Evolutionary conservation across 1,140 invertebrate species (phyloP).

Genomic region (Lasaia peninsularis): DNA sequence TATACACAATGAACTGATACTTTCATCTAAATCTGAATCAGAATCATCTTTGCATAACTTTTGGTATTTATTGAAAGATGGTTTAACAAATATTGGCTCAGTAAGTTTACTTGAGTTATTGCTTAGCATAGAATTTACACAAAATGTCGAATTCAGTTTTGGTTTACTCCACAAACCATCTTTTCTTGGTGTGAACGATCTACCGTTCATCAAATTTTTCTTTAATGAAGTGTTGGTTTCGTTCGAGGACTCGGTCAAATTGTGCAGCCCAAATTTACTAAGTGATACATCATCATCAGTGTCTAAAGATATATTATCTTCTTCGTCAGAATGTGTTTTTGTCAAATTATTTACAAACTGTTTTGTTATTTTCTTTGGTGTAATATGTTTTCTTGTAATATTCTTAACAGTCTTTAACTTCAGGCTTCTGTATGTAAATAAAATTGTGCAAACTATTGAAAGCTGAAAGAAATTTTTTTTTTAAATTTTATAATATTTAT

Average conservation of each 20-base stretch:
- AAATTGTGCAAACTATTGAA: conserved; percentile 40
- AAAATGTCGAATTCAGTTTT: conserved; percentile 61
- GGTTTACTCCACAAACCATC: conserved; percentile 59
- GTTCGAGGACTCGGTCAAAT: conserved; percentile 58
- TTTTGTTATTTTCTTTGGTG: conserved; percentile 54
- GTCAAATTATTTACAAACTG: conserved; percentile 32
- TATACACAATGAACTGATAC: conserved; percentile 67
- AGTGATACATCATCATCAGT: conserved; percentile 67
- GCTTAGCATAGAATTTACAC: conserved; percentile 45
- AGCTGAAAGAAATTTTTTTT: conserved; percentile 50
- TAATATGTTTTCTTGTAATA: conserved; percentile 29
- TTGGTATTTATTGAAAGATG: conserved; percentile 64
- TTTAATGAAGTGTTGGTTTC: conserved; percentile 48
- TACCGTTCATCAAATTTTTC: conserved; percentile 47
- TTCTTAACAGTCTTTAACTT: conserved; percentile 36
- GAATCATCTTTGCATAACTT: conserved; percentile 59
- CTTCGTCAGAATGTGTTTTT: conserved; percentile 43
- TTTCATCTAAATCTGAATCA: conserved; percentile 70
- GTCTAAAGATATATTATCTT: conserved; percentile 46
- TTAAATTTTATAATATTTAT: neutral
- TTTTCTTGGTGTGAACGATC: conserved; percentile 51
- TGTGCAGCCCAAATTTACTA: conserved; percentile 63
- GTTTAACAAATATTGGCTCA: conserved; percentile 57
- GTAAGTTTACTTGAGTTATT: conserved; percentile 49
- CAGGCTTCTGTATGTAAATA: conserved; percentile 50